Conservation (phyloP, 2,797 vertebrate species). For the Enteromius radiatus region DNA sequence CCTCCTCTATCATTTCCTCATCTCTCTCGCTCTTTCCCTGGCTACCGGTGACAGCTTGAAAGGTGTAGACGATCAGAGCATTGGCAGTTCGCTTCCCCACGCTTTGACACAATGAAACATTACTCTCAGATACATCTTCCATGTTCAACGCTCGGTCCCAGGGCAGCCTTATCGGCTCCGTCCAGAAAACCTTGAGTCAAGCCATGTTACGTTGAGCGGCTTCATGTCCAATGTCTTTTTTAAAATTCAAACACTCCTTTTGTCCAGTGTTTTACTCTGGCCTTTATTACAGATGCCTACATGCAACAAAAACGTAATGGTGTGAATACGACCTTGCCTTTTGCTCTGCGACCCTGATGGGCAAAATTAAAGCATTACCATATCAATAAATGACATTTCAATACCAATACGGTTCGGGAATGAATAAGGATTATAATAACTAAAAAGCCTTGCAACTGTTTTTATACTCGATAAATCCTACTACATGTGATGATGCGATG, state of each 20-base stretch:
- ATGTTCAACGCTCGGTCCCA: slow-evolving; percentile 67
- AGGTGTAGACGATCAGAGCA: slow-evolving; percentile 64
- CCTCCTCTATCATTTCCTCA: slow-evolving; percentile 54
- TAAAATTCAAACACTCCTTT: slow-evolving; percentile 75
- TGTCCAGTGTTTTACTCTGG: slow-evolving; percentile 59
- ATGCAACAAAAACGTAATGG: slow-evolving; percentile 4
- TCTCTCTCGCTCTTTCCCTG: slow-evolving; percentile 49
- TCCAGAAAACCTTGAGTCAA: slow-evolving; percentile 55
- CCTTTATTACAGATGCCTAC: slow-evolving; percentile 24
- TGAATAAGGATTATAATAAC: slow-evolving; percentile 6
- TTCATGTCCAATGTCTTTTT: slow-evolving; percentile 67
- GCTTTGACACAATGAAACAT: slow-evolving; percentile 66
- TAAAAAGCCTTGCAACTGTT: neutral
- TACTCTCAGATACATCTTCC: slow-evolving; percentile 81
- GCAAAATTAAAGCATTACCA: slow-evolving; percentile 42
- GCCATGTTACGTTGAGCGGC: slow-evolving; percentile 45
- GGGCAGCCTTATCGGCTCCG: slow-evolving; percentile 69
- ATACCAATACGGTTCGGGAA: slow-evolving; percentile 1
- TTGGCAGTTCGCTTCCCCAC: slow-evolving; percentile 65
- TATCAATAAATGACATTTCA: slow-evolving; percentile 41
- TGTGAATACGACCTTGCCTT: slow-evolving; percentile 34
- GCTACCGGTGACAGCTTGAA: slow-evolving; percentile 68
- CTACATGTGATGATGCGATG: neutral
- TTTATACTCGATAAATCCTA: slow-evolving; percentile 12
- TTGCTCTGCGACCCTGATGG: slow-evolving; percentile 24